phyloP scores from a whole-genome alignment of 2,888 invertebrate species.

The Neoascia interrupta region DNA sequence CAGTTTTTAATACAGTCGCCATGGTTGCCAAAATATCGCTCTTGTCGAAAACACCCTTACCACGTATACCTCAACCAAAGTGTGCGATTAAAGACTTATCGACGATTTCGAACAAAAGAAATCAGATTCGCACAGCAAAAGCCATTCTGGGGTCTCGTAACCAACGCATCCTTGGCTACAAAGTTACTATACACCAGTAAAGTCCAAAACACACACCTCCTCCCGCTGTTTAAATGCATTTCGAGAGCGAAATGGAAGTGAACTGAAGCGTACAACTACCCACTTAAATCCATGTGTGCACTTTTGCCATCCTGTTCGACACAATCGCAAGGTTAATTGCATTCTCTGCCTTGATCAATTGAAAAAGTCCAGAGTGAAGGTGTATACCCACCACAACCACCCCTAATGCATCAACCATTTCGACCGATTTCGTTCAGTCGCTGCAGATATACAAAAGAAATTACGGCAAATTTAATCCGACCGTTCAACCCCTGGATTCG shows the following conservation, averaged over 20 bases:
- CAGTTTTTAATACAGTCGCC: no score
- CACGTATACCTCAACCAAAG: neutral
- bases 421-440: neutral
- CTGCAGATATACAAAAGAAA: conserved; percentile 50
- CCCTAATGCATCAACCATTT: conserved; percentile 30
- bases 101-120: neutral
- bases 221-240: conserved; percentile 11
- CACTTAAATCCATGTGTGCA: conserved; percentile 69
- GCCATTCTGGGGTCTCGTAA: no score
- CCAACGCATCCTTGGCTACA: no score
- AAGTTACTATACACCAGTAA: no score
- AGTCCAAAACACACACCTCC: neutral
- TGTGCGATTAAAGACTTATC: neutral
- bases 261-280: conserved; percentile 64
- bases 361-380: conserved; percentile 41
- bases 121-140: neutral
- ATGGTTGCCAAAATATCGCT: no score
- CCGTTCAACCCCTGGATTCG: conserved; percentile 47
- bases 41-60: no score
- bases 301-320: conserved; percentile 50
- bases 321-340: conserved; percentile 69
- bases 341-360: conserved; percentile 27
- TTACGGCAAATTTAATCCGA: conserved; percentile 61
- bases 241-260: conserved; percentile 20
- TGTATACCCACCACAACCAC: conserved; percentile 34